phyloP scores from a whole-genome alignment of 2,113 vertebrate genomes.

The Oreotrochilus melanogaster region DNA sequence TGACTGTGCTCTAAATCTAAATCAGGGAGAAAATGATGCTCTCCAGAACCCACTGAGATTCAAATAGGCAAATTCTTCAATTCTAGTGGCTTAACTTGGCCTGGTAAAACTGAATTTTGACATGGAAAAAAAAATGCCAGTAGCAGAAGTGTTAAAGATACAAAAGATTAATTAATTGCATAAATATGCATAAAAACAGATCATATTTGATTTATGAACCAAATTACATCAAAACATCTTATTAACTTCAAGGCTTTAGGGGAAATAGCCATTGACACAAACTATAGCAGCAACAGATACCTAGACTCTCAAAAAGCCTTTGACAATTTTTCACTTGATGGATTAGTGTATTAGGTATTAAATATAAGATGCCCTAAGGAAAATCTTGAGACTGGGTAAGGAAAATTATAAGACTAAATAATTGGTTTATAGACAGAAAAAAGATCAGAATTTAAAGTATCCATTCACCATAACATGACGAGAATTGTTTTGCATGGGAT shows the following conservation, averaged over 20 bases:
- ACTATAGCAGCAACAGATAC: neutral
- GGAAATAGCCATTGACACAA: neutral
- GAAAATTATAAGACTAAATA: neutral
- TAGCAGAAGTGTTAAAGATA: neutral
- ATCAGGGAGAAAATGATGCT: neutral
- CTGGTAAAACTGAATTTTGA: neutral
- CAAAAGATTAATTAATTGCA: neutral
- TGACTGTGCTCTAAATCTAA: neutral
- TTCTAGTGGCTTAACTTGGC: neutral
- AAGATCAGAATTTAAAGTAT: neutral
- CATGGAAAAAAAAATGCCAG: neutral
- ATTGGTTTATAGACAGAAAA: neutral
- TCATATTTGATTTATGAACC: neutral
- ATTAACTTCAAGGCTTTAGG: neutral
- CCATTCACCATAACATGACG: neutral
- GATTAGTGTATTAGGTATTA: neutral
- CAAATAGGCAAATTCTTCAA: neutral
- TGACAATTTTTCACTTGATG: neutral
- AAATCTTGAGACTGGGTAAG: neutral
- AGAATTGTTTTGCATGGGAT: neutral
- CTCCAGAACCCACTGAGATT: neutral
- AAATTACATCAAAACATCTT: neutral
- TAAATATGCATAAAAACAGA: neutral
- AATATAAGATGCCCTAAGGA: neutral
- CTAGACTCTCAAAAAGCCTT: neutral